Evolutionary conservation across 2,888 invertebrate genomes (phyloP).

Genomic region (Nephrotoma appendiculata): DNA sequence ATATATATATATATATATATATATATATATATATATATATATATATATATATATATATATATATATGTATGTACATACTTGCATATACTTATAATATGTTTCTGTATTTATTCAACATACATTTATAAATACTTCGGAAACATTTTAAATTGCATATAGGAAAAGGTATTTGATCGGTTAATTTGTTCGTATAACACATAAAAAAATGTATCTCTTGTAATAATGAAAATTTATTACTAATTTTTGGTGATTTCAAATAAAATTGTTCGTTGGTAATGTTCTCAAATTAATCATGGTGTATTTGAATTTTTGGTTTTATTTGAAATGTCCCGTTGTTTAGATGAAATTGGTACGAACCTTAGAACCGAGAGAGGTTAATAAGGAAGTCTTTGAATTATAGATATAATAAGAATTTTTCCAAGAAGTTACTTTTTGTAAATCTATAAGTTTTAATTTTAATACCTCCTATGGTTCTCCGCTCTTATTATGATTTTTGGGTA

Average conservation of each 20-base stretch:
- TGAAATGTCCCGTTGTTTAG: not conserved
- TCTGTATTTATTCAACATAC: too few relatives aligned
- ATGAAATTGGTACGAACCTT: not conserved
- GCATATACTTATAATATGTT: not conserved
- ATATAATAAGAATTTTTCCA: not conserved
- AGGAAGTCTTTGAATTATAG: not conserved
- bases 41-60: slow-evolving; percentile 1
- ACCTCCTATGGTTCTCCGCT: not conserved
- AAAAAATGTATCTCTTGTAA: not conserved
- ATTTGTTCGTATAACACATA: not conserved
- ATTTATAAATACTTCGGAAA: not conserved
- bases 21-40: slow-evolving; percentile 1
- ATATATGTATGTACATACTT: not conserved
- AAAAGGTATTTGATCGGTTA: not conserved
- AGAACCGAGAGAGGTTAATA: not conserved
- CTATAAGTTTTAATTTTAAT: not conserved
- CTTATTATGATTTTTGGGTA: not conserved
- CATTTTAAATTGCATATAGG: not conserved
- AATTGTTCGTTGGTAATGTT: not conserved
- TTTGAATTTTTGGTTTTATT: not conserved
- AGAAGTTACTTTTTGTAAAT: not conserved
- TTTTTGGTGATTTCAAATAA: not conserved
- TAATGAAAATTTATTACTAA: not conserved
- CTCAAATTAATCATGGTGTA: not conserved
- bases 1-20: slow-evolving; percentile 1